Evolutionary conservation across 2,113 vertebrate species (phyloP), one percentile per base, ranked within the genome.

Genomic region (Balaeniceps rex): DNA sequence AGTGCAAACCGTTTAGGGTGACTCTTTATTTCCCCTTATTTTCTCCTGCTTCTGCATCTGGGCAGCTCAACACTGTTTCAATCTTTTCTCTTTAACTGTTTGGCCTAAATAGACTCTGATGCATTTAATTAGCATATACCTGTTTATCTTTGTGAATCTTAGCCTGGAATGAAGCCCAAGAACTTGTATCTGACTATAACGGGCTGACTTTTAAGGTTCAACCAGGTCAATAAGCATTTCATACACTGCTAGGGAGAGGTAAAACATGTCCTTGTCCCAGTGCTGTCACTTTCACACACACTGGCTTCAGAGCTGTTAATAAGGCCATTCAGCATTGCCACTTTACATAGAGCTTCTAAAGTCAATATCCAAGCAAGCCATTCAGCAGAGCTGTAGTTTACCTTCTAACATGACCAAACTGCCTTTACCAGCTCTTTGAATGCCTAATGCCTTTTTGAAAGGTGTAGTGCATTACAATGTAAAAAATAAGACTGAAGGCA

Each of bases 401-500:
- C 88, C 61, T 92, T 91, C 65, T 52, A 87, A 64, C n/a, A 71
- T 47, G 26, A 81, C 57, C 33, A 40, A 46, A 64, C 80, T 92
- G 80, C 69, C 17, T 90, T 84, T 87, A 58, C 61, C 57, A 95
- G 65, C 75, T 90, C 96, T 68, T 75, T 88, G 87, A 92, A 88
- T 89, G 92, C 63, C 42, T 90, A 85, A 72, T 83, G 42, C 81
- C n/a, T n/a, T n/a, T n/a, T 86, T 40, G 47, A 80, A 47, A 85
- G 88, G 69, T 81, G 87, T 80, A 81, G 86, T 91, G 76, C 58
- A 46, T 88, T 80, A 82, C 40, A 72, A 82, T 85, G 83, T 71
- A 58, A 93, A 96, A 97, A 88, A 42, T 71, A 84, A 80, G 72
- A 95, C 87, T 79, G 36, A 96, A 96, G 86, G 83, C 79, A 94